Evolutionary conservation across 2,797 vertebrate species (phyloP), one percentile per base, ranked within the genome.

Genomic region (Otolemur crassicaudatus): DNA sequence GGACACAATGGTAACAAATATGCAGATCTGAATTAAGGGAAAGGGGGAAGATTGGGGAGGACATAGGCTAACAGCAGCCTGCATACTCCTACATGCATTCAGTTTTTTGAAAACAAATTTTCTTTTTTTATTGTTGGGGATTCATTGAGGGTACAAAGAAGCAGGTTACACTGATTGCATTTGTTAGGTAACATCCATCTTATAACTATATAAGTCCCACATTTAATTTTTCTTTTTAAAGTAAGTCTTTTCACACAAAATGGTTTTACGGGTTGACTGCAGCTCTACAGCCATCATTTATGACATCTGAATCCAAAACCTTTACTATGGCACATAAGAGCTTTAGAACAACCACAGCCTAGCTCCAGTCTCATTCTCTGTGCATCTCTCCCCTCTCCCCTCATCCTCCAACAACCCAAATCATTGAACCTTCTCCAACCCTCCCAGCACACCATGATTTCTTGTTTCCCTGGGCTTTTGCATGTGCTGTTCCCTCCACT

Each of bases 401-500:
- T 7, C 56, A 20, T 1, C 22, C 14, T 63, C 19, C 34, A 61
- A 19, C 56, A 49, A 7, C 43, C 73, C 79, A 46, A 7, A 58
- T 46, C 37, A 29, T 8, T 40, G 43, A 80, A 5, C 37, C n/a
- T 31, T 49, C 29, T 22, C 10, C 13, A 46, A 43, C 20, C 20
- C 22, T 46, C 49, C 81, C 43, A 37, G 53, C n/a, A 70, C 10
- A 3, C 40, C 40, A 11, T 1, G 27, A 19, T 2, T 34, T 90
- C 29, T 23, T 4, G 1, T 49, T 67, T 5, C 81, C 29, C 63
- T 10, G 12, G 75, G 20, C 10, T 23, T 89, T 75, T 34, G 13
- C 31, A 37, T 1, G 0, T 3, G 17, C 58, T 12, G 1, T 75
- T n/a, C 1, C 12, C 37, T 6, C 40, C 1, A 0, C 70, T 14